phyloP scores from a whole-genome alignment of 2,113 vertebrate species.

The Syngnathus scovelli region DNA sequence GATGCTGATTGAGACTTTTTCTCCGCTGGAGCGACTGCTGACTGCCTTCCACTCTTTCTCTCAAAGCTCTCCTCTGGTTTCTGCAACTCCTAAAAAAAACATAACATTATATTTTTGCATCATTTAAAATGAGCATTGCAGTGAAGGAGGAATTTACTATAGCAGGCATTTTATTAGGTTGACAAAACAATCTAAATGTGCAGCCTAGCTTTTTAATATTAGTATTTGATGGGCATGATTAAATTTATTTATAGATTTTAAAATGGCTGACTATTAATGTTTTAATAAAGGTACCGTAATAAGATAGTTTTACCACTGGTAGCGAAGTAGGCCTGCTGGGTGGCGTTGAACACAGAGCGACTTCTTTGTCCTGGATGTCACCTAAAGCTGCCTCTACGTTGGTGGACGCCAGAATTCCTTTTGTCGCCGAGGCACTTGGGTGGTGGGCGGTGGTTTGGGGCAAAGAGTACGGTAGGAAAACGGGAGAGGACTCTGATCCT shows the following conservation, averaged over 20 bases:
- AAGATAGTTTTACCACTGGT: slow-evolving; percentile 47
- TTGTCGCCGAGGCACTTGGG: neutral
- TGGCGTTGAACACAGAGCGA: slow-evolving; percentile 15
- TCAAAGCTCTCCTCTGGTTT: slow-evolving; percentile 36
- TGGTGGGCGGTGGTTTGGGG: neutral
- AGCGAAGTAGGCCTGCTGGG: slow-evolving; percentile 57
- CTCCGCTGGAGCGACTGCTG: slow-evolving; percentile 14
- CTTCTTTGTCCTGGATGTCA: slow-evolving; percentile 12
- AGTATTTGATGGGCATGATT: neutral
- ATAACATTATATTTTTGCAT: no score
- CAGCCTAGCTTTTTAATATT: neutral
- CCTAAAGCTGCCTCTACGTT: neutral
- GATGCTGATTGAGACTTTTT: slow-evolving; percentile 15
- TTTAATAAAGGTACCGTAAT: neutral
- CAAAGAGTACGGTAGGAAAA: slow-evolving; percentile 51
- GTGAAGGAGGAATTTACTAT: neutral
- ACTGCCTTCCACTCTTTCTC: slow-evolving; percentile 9
- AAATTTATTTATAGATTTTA: neutral
- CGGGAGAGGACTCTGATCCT: slow-evolving; percentile 50
- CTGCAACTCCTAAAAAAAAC: slow-evolving; percentile 47
- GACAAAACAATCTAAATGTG: neutral
- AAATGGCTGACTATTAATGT: neutral
- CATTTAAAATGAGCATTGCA: neutral
- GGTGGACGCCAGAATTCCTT: slow-evolving; percentile 3
- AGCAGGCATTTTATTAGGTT: neutral